Percentiles rank a stretch among this genome's conserved stretches.
phyloP scores from a whole-genome alignment of 2,113 vertebrate genomes.

The Elgaria multicarinata region DNA sequence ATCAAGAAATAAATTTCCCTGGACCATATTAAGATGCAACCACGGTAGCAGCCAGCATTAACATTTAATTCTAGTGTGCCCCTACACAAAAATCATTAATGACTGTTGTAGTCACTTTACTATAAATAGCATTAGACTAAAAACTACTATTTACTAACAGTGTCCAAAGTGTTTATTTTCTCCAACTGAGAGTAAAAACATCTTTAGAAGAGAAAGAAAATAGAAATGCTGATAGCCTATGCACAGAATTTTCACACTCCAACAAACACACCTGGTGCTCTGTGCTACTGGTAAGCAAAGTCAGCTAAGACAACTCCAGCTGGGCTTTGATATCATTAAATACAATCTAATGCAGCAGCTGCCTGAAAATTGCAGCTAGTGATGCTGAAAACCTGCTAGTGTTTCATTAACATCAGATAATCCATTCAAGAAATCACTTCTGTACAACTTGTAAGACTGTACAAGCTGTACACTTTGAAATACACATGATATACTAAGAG shows the following conservation, averaged over 20 bases:
- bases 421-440: constrained; percentile 31
- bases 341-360: constrained; percentile 69
- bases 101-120: not conserved
- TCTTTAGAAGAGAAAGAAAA: constrained; percentile 60
- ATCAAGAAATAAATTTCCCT: constrained; percentile 4
- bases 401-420: constrained; percentile 54
- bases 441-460: not conserved
- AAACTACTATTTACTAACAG: constrained; percentile 5
- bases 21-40: not conserved
- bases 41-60: not conserved
- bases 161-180: constrained; percentile 25
- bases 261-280: constrained; percentile 56
- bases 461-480: constrained; percentile 1
- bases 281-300: constrained; percentile 51
- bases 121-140: constrained; percentile 13
- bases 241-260: constrained; percentile 65
- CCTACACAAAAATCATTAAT: constrained; percentile 5
- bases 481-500: not conserved
- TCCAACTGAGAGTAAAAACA: constrained; percentile 37
- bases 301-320: constrained; percentile 61
- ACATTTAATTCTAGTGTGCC: constrained; percentile 5
- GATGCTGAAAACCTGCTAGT: constrained; percentile 59
- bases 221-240: constrained; percentile 33
- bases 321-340: constrained; percentile 64
- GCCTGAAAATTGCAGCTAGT: constrained; percentile 61